Evolutionary conservation across 2,113 vertebrate genomes (phyloP).

Genomic region (Corythoichthys haematopterus): DNA sequence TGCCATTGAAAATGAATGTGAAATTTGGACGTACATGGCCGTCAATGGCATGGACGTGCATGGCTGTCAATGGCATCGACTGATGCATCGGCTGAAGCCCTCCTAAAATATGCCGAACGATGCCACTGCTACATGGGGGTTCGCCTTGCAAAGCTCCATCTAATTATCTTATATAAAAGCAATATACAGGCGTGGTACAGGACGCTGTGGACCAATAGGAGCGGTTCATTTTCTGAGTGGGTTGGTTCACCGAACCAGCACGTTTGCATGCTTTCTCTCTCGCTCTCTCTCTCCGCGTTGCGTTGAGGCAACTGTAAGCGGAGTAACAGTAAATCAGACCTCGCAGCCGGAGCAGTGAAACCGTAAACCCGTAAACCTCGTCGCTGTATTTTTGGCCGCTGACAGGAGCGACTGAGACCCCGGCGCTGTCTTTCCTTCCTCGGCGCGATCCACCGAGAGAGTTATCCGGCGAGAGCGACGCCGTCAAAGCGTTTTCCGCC

Average conservation of each 20-base stretch:
- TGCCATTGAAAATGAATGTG: too few species aligned
- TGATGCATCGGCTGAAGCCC: too few species aligned
- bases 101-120: too few species aligned
- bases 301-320: conserved; percentile 60
- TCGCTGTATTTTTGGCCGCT: conserved; percentile 76
- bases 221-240: not conserved
- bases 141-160: not conserved
- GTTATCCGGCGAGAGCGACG: conserved; percentile 64
- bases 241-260: not conserved
- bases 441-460: conserved; percentile 42
- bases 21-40: too few species aligned
- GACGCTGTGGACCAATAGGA: not conserved
- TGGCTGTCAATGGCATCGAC: too few species aligned
- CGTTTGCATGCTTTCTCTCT: not conserved
- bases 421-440: conserved; percentile 56
- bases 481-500: conserved; percentile 41
- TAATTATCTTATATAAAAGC: not conserved
- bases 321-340: conserved; percentile 74
- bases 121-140: too few species aligned
- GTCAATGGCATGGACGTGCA: too few species aligned
- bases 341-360: conserved; percentile 68
- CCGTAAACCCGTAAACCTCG: conserved; percentile 52
- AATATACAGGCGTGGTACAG: not conserved
- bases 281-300: conserved; percentile 1
- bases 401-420: conserved; percentile 68